Percentiles rank a stretch among this genome's conserved stretches.
These are phyloP conservation scores for Melipona beecheii DNA, from an alignment of 2,888 invertebrate species.

Conservation along the genomic window DNA sequence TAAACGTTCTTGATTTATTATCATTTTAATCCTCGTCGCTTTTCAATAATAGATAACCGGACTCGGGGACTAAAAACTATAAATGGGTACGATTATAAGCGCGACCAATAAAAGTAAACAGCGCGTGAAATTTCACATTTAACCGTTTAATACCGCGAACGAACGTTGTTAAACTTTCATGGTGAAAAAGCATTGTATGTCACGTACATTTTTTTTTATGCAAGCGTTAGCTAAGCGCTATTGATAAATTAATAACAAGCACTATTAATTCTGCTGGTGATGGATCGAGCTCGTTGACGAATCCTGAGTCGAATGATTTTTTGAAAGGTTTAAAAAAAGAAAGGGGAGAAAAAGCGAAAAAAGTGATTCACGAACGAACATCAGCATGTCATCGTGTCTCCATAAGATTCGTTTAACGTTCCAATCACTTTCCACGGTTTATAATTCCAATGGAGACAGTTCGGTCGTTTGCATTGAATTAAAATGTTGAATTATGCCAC, in stretches of 20 bases:
- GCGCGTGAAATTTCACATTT: constrained; percentile 17
- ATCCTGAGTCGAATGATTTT: constrained; percentile 6
- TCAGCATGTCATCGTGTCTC: not conserved
- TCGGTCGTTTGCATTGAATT: not conserved
- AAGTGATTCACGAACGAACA: not conserved
- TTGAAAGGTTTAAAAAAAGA: constrained; percentile 4
- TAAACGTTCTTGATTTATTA: not conserved
- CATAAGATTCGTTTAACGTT: constrained; percentile 3
- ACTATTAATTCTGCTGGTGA: constrained; percentile 17
- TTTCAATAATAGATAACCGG: not conserved
- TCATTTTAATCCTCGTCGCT: not conserved
- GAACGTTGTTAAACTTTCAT: constrained; percentile 3
- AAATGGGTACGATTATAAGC: not conserved
- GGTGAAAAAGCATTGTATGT: not conserved
- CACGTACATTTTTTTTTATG: not conserved
- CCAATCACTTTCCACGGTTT: not conserved
- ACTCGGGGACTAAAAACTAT: not conserved
- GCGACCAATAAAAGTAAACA: constrained; percentile 10
- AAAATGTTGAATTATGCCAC: not conserved
- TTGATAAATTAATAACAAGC: constrained; percentile 32
- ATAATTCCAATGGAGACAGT: not conserved
- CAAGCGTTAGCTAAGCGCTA: not conserved
- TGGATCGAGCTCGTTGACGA: not conserved
- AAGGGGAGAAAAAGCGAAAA: too few relatives aligned
- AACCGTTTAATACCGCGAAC: constrained; percentile 9